phyloP scores from a whole-genome alignment of 2,797 vertebrate species.

The Manis javanica region DNA sequence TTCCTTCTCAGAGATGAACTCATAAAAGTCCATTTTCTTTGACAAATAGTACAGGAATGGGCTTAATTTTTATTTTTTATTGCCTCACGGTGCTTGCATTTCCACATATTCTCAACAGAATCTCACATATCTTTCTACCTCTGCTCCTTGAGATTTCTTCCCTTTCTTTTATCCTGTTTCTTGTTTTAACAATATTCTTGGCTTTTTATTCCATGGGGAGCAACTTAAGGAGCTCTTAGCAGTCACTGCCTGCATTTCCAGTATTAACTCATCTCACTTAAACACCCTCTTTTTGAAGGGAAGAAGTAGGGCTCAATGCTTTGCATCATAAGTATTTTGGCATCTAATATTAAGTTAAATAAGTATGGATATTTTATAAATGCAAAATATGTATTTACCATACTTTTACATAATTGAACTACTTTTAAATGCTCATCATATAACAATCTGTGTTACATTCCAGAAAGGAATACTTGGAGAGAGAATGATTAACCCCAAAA shows the following conservation, averaged over 20 bases:
- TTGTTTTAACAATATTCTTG: background rate
- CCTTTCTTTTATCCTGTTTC: background rate
- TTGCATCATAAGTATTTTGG: background rate
- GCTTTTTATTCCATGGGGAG: background rate
- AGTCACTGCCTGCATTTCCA: background rate
- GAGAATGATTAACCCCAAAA: conserved; percentile 6
- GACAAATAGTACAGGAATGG: background rate
- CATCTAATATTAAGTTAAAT: conserved; percentile 17
- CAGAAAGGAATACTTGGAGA: background rate
- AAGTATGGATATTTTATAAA: background rate
- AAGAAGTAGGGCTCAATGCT: background rate
- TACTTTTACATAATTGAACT: background rate
- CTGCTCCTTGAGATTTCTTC: background rate
- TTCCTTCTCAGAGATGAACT: background rate
- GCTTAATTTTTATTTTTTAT: conserved; percentile 52
- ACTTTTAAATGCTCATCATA: background rate
- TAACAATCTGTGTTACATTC: background rate
- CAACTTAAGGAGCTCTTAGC: background rate
- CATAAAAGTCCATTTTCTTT: background rate
- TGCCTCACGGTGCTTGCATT: background rate
- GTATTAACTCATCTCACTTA: background rate
- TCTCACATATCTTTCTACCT: background rate
- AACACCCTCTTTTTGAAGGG: background rate
- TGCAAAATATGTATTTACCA: background rate
- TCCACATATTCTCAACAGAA: background rate